These are phyloP conservation scores for Dipodomys spectabilis DNA, from an alignment of 2,113 vertebrate genomes.

Conservation along the genomic window DNA sequence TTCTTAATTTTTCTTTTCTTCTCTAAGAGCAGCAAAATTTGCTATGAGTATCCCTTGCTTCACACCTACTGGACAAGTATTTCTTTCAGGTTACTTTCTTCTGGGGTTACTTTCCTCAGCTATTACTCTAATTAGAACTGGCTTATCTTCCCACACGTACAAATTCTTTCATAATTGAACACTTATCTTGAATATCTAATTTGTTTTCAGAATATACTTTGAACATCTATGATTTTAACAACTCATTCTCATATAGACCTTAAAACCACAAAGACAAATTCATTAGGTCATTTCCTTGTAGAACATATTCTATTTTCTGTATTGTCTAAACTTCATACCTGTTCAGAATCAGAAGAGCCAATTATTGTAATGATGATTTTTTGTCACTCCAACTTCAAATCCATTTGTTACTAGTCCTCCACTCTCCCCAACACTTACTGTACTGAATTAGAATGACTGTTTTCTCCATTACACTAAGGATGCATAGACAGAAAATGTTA, in stretches of 20 bases:
- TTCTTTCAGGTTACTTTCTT: constrained; percentile 1
- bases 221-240: background rate
- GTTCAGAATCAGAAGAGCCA: constrained; percentile 12
- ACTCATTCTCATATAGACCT: background rate
- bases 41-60: background rate
- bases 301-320: background rate
- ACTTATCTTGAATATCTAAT: background rate
- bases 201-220: constrained; percentile 39
- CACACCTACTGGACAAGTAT: background rate
- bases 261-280: background rate
- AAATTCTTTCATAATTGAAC: background rate
- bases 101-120: background rate
- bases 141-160: too few species aligned
- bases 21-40: background rate
- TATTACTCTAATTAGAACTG: background rate
- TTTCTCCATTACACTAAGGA: background rate
- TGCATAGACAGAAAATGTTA: background rate
- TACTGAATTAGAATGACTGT: background rate
- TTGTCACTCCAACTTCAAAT: background rate
- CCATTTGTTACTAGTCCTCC: background rate
- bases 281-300: background rate
- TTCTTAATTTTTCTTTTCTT: background rate
- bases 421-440: background rate
- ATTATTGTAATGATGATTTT: background rate
- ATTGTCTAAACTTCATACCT: constrained; percentile 15